A percentile compares a stretch with the other conserved stretches of the same genome.
Conservation (phyloP, 1,140 invertebrate species). For the Procambarus clarkii region DNA sequence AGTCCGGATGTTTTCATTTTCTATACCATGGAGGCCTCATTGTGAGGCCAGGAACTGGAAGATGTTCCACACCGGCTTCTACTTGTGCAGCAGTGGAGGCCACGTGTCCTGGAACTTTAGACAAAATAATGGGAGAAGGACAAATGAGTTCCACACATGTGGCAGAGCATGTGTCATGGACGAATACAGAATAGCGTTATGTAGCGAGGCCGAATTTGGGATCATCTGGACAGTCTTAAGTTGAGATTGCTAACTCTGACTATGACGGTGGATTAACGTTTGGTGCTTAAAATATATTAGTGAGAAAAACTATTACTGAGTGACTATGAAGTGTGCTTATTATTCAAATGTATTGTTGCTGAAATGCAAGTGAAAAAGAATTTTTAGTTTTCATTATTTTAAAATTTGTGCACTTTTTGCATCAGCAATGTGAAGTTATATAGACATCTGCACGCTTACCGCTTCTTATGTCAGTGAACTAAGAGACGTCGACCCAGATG, state of each 20-base stretch:
- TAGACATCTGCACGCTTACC: constrained; percentile 23
- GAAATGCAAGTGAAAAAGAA: not conserved
- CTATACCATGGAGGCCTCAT: not conserved
- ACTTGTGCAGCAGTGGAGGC: constrained; percentile 32
- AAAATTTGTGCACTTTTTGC: constrained; percentile 6
- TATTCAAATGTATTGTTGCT: not conserved
- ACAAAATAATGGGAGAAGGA: not conserved
- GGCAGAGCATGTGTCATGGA: not conserved
- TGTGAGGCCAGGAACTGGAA: not conserved
- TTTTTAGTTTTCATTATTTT: not conserved
- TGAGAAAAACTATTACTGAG: constrained; percentile 11
- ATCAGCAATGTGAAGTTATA: constrained; percentile 17
- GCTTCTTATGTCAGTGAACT: constrained; percentile 9
- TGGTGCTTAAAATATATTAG: constrained; percentile 37
- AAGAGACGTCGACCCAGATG: not conserved
- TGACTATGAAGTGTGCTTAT: not conserved
- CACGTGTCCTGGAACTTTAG: constrained; percentile 13
- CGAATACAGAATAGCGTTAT: not conserved
- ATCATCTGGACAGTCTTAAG: not conserved
- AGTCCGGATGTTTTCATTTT: not conserved
- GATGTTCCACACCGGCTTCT: constrained; percentile 45
- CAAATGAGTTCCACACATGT: not conserved
- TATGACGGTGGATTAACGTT: not conserved
- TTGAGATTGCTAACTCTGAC: not conserved
- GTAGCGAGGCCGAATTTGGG: not conserved